Evolutionary conservation across 2,797 vertebrate species (phyloP), one percentile per base, ranked within the genome.

Genomic region (Pipistrellus pygmaeus): DNA sequence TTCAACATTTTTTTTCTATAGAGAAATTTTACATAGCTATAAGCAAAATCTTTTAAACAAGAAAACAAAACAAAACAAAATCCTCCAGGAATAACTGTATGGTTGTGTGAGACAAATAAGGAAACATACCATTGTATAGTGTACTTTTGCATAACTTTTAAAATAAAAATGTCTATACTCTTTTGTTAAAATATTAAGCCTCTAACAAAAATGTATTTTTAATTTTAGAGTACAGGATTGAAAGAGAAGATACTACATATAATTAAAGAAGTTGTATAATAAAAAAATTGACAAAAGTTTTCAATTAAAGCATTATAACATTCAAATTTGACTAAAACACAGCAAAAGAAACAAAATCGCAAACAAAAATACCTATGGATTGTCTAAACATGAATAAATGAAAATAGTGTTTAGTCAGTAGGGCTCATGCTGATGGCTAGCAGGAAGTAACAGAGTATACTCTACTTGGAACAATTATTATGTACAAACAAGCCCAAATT

Each of bases 191-290:
- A 98, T 98, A 98, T 97, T 97, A 98, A 98, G 97, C 98, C 98
- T 98, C 98, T 98, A 98, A 98, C 98, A 98, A 98, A 98, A 99
- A 98, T 98, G 98, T 98, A 98, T 98, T 98, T 98, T 98, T 98
- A 97, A 97, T 97, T 98, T 98, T 98, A 98, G 97, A 98, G 69
- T 98, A 98, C 98, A 98, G 98, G 97, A 98, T 97, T 98, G 97
- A 98, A 98, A 98, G 97, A 98, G 98, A 98, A 97, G 97, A 97
- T 98, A 98, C 98, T 96, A 98, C 94, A 98, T 98, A 98, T 98
- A 98, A 97, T 90, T 98, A 98, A 98, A 97, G 98, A 98, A 98
- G 98, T 98, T 98, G 98, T 98, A 98, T 97, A 98, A 96, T 98
- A 98, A 98, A 98, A 88, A 44, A 44, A 64, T 97, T 98, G 95